These are phyloP conservation scores for Brachirus orientalis DNA, from an alignment of 2,113 vertebrate genomes.

Conservation along the genomic window DNA sequence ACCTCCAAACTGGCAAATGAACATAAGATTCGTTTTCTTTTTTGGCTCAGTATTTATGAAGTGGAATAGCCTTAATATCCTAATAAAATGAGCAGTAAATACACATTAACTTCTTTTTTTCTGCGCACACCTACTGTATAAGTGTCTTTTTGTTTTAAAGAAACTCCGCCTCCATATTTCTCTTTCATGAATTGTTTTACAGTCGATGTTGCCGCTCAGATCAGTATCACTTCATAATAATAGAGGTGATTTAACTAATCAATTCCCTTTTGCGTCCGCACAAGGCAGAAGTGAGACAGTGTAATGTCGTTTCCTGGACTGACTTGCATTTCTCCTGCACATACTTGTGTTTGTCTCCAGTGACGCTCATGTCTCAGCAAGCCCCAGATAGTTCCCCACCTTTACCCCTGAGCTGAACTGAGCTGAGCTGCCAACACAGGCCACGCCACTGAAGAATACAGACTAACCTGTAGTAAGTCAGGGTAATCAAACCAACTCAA, in stretches of 20 bases:
- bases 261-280: too few relatives aligned
- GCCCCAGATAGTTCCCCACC: not conserved
- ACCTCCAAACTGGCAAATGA: not conserved
- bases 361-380: constrained; percentile 48
- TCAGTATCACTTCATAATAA: too few relatives aligned
- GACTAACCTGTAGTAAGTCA: too few relatives aligned
- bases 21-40: constrained; percentile 12
- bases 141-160: not conserved
- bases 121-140: not conserved
- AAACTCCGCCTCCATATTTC: not conserved
- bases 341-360: not conserved
- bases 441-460: not conserved
- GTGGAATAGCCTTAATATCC: not conserved
- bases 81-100: not conserved
- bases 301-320: not conserved
- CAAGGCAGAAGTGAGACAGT: not conserved
- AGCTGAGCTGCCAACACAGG: not conserved
- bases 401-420: not conserved
- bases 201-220: not conserved
- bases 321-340: not conserved
- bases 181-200: not conserved
- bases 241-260: too few relatives aligned
- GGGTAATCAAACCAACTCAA: not conserved
- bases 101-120: not conserved
- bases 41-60: constrained; percentile 12